Evolutionary conservation across 2,888 invertebrate species (phyloP), one percentile per base, ranked within the genome.

Genomic region (Xestia sexstrigata): DNA sequence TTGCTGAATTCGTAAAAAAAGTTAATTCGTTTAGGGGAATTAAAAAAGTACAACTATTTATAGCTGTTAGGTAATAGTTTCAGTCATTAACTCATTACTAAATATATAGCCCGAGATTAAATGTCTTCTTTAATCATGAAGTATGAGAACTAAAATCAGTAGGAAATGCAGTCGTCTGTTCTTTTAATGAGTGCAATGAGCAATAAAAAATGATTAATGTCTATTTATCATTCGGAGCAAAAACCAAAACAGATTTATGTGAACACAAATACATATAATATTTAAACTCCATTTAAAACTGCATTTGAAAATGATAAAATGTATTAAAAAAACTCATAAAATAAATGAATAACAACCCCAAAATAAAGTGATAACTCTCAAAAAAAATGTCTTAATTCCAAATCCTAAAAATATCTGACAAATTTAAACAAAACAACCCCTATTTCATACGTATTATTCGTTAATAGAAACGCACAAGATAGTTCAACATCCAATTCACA

Each of bases 1-100:
- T 23, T 39, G 35, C n/a, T 5, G 55, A 35, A 26, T 45, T 30
- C 20, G 78, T 65, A 75, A 76, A 39, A 26, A 74, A 60, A 7
- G 7, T 15, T 23, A 74, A 23, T 30, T 45, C 42, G 15, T 66
- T 67, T n/a, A 30, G 4, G 20, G n/a, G n/a, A 49, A 39, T 69
- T n/a, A 5, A 69, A 69, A 17, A 30, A 8, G 8, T 30, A 15
- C 13, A 68, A 8, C 8, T 30, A 23, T 49, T 35, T 15, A 15
- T 23, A 13, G 15, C 30, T 23, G 15, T 30, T 55, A 26, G 26
- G 58, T 58, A 26, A 26, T 55, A 55, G 55, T 60, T 60, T 60
- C 15, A 60, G 60, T 30, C 17, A 8, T 60, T 3, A 30, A 60
- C 30, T 60, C 9, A 20, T 30, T 60, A 17, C 30, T 30, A 60